Conservation (phyloP, 2,888 invertebrate genomes). For the Masnerella sp. region DNA sequence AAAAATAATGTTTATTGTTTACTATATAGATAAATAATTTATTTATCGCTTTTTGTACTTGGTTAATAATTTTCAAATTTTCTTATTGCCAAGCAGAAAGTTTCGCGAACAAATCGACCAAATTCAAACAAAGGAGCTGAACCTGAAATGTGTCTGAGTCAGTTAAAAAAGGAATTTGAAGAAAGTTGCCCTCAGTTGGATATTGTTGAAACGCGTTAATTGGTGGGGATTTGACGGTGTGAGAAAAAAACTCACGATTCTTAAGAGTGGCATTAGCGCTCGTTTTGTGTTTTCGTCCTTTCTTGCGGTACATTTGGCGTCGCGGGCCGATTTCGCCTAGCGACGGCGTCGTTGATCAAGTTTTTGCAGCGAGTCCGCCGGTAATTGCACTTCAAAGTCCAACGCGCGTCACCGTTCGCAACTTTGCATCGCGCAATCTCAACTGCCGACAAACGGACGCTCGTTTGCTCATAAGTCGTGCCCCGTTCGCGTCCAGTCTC, state of each 20-base stretch:
- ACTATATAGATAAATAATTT: too few species aligned
- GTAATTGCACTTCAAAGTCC: conserved; percentile 40
- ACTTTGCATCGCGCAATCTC: conserved; percentile 49
- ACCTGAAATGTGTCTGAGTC: too few species aligned
- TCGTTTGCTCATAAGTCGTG: conserved; percentile 52
- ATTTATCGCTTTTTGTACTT: too few species aligned
- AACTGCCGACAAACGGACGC: conserved; percentile 48
- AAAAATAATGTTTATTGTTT: too few species aligned
- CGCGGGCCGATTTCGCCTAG: not conserved
- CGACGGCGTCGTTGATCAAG: conserved; percentile 22
- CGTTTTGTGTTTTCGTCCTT: conserved; percentile 24
- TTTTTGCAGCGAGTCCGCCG: conserved; percentile 16
- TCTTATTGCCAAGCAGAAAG: too few species aligned
- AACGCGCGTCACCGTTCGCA: conserved; percentile 40
- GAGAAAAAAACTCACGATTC: conserved; percentile 22
- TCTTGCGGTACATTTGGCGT: conserved; percentile 47
- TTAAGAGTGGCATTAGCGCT: not conserved
- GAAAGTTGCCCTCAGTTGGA: too few species aligned
- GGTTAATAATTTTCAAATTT: too few species aligned
- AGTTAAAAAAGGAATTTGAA: too few species aligned
- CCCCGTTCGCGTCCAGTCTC: conserved; percentile 36
- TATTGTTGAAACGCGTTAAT: not conserved
- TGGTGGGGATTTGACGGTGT: too few species aligned
- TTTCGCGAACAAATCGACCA: too few species aligned
- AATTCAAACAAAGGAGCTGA: too few species aligned